Evolutionary conservation across 2,888 invertebrate species (phyloP).

Genomic region (Mactromeris polynyma): DNA sequence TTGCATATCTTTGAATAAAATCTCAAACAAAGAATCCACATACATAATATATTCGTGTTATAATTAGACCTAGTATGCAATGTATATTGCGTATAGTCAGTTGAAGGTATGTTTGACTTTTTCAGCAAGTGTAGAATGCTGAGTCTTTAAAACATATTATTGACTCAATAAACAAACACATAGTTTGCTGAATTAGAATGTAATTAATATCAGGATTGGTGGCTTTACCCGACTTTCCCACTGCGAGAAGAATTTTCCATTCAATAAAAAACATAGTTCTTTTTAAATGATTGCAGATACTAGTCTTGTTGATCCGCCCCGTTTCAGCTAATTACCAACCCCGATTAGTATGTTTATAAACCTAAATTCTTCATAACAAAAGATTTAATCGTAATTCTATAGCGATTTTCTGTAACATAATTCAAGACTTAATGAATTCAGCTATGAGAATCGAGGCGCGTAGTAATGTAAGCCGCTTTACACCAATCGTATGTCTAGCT

Average conservation of each 20-base stretch:
- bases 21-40: no score
- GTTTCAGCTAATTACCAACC: slow-evolving; percentile 44
- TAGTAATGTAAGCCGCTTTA: slow-evolving; percentile 43
- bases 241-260: background rate
- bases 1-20: no score
- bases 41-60: no score
- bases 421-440: slow-evolving; percentile 19
- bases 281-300: slow-evolving; percentile 14
- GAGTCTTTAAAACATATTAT: background rate
- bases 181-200: background rate
- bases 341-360: slow-evolving; percentile 35
- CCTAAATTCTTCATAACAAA: slow-evolving; percentile 1
- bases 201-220: background rate
- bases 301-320: slow-evolving; percentile 35
- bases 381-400: slow-evolving; percentile 27
- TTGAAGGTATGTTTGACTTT: background rate
- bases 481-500: slow-evolving; percentile 34
- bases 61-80: no score
- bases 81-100: no score
- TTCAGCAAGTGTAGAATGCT: background rate
- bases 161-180: background rate
- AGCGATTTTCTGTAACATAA: slow-evolving; percentile 38
- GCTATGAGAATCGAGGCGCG: slow-evolving; percentile 50
- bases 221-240: background rate
- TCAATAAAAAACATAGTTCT: slow-evolving; percentile 8